Base-by-base conservation (phyloP, 1,140 invertebrate species). In the Tetragnatha versicolor region DNA sequence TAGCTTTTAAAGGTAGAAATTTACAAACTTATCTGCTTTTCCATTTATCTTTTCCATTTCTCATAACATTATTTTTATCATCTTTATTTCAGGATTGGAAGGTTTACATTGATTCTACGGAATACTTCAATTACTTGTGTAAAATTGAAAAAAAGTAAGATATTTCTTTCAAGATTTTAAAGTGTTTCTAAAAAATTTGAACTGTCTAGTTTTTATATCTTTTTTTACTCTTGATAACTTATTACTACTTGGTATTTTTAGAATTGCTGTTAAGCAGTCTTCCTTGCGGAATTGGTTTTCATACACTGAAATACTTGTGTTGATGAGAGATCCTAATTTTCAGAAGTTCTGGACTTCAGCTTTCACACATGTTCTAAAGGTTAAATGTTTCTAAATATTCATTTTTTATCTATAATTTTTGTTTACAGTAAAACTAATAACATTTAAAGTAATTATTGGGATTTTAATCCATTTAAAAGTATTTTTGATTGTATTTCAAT, bases 51-150 rank as follows among this genome's bases (percentile, higher is more conserved):
- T n/a, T n/a, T n/a, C n/a, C n/a, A n/a, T n/a, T n/a, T n/a, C n/a
- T n/a, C n/a, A n/a, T n/a, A n/a, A n/a, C n/a, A n/a, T n/a, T n/a
- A n/a, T 45, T 45, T 1, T 14, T 45, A 1, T 45, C 10, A 45
- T 45, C n/a, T 49, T 37, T 47, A 7, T 10, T 31, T 77, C 39
- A 77, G 37, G 53, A 83, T 55, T 83, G 82, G 82, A 79, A 78
- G 39, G 55, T 81, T 22, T 81, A 72, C 72, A 81, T 83, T 5
- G 66, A 66, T 37, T 39, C 29, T 45, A 27, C 75, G 4, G 51
- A 65, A 37, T 82, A 81, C 37, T 65, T 68, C 5, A 6, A 63
- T 25, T 53, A 73, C 17, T 53, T 82, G 29, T 17, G 22, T 14
- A 70, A 53, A 12, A 31, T 82, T 78, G 80, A 81, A 80, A 70